A percentile compares a stretch with the other conserved stretches of the same genome.
Conservation (phyloP, 2,797 vertebrate species). For the Moxostoma hubbsi region DNA sequence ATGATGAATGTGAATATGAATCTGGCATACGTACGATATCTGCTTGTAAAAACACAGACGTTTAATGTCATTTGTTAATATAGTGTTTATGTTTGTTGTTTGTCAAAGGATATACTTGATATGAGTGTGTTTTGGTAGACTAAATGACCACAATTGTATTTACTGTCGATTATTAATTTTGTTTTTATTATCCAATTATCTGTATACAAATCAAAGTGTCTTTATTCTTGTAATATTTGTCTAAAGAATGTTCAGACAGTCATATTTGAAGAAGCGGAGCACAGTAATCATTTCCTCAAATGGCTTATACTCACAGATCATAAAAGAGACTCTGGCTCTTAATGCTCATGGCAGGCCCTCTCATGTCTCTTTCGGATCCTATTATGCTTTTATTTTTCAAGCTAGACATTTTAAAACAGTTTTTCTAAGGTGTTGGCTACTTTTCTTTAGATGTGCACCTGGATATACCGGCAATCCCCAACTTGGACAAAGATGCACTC, state of each 20-base stretch:
- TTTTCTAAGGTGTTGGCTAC: constrained; percentile 43
- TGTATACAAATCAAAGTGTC: neutral
- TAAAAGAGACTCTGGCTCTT: neutral
- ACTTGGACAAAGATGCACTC: constrained; percentile 81
- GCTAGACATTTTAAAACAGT: constrained; percentile 48
- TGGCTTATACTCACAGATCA: neutral
- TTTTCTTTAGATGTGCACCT: constrained; percentile 82
- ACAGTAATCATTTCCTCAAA: constrained; percentile 10
- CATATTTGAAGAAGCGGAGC: neutral
- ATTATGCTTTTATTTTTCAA: neutral
- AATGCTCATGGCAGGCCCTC: constrained; percentile 10
- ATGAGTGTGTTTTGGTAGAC: neutral
- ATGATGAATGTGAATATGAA: no score
- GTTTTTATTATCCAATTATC: neutral
- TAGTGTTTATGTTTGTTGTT: neutral
- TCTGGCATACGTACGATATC: no score
- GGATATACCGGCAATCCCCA: constrained; percentile 86
- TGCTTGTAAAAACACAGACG: no score
- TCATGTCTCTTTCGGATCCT: constrained; percentile 15
- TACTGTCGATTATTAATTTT: no score
- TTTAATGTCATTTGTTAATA: no score
- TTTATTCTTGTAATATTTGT: neutral
- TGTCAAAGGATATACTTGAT: neutral
- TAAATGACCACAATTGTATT: no score
- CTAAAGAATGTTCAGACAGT: neutral